Conservation (phyloP, 2,797 vertebrate genomes). For the Merluccius polli region DNA sequence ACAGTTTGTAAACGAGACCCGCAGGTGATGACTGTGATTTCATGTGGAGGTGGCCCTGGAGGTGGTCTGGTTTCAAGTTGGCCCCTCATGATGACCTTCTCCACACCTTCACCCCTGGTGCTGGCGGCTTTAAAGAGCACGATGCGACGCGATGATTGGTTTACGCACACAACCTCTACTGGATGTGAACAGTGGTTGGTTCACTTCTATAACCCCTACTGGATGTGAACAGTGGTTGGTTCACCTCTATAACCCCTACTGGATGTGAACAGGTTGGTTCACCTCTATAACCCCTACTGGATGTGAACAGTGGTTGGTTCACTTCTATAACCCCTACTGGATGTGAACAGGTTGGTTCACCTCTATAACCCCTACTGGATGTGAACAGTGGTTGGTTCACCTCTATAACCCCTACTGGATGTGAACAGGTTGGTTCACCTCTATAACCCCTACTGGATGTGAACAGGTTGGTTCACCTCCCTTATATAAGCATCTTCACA, state of each 20-base stretch:
- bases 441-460: too few relatives aligned
- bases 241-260: too few relatives aligned
- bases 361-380: background rate
- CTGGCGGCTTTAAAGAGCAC: background rate
- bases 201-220: too few relatives aligned
- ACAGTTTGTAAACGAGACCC: slow-evolving; percentile 27
- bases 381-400: background rate
- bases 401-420: background rate
- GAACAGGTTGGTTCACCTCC: too few relatives aligned
- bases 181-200: background rate
- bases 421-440: too few relatives aligned
- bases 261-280: too few relatives aligned
- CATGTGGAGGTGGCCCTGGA: background rate
- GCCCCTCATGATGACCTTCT: background rate
- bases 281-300: background rate
- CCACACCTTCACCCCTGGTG: background rate
- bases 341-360: background rate
- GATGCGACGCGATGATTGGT: background rate
- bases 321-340: too few relatives aligned
- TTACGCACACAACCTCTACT: background rate
- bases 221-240: too few relatives aligned
- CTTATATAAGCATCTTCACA: background rate
- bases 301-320: too few relatives aligned
- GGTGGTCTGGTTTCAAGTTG: background rate
- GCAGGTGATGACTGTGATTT: slow-evolving; percentile 23